Base-by-base conservation (phyloP, 2,797 vertebrate species). In the Cryptoblepharus egeriae region DNA sequence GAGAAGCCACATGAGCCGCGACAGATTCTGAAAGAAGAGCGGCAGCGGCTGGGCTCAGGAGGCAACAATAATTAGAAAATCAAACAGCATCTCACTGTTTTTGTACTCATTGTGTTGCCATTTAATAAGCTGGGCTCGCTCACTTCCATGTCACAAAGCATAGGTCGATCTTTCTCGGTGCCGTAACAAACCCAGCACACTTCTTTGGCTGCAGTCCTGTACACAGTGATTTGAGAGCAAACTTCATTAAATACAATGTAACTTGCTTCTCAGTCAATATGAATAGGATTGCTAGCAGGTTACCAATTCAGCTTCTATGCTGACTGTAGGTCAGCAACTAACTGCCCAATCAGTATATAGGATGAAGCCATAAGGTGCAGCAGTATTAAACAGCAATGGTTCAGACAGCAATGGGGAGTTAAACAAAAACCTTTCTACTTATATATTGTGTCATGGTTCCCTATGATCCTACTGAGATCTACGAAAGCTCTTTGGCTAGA, bases 1-100 rank as follows among this genome's bases (percentile, higher is more conserved):
- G 92, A 95, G 93, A 90, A 92, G 57, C 92, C 88, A 85, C 55
- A n/a, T 88, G 94, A 92, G 90, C 86, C 88, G 84, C 88, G 90
- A 88, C 90, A 90, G 89, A 93, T 90, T 95, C 92, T 86, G 71
- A 93, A 92, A 93, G 88, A 81, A 82, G 88, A 91, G 89, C 78
- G 81, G 88, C 85, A 55, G 68, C 92, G 93, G 89, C 91, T 91
- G 81, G 90, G 85, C 93, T 94, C 92, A 89, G 92, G 93, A 94
- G 92, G 90, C 78, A 92, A 92, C 95, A 95, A 95, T 97, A 97
- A 97, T 98, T 98, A 97, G 95, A 96, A 96, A 95, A 97, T 95
- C 96, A 97, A 97, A 96, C 96, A 96, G 95, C 94, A 94, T 95
- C 95, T 95, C 96, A 89, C 88, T 93, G 91, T 94, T 87, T 81